Conservation (phyloP, 2,113 vertebrate species). For the Cygnus buccinator region DNA sequence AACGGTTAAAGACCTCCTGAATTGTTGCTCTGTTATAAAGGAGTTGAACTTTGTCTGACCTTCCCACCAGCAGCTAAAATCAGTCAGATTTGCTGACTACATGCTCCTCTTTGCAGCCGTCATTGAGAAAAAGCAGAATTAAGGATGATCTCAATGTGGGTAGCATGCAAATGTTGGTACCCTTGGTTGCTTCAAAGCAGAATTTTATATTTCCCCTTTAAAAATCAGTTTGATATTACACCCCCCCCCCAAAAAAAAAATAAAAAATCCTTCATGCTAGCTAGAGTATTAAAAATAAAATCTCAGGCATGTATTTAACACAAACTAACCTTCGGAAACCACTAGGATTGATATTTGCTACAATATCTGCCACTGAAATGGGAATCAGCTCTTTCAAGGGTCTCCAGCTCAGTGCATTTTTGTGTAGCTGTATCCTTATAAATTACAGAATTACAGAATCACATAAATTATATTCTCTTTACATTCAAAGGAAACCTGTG, state of each 20-base stretch:
- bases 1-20: not conserved
- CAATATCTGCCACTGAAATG: not conserved
- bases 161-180: not conserved
- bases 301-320: not conserved
- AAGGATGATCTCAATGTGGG: not conserved
- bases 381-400: not conserved
- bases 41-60: conserved; percentile 62
- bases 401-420: not conserved
- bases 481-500: not conserved
- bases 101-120: not conserved
- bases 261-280: not conserved
- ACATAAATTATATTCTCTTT: not conserved
- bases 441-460: not conserved
- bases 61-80: conserved; percentile 19
- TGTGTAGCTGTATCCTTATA: not conserved
- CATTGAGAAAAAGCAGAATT: conserved; percentile 42
- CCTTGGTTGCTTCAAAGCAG: not conserved
- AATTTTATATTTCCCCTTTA: not conserved
- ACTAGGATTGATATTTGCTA: not conserved
- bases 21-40: not conserved
- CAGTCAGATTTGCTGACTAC: conserved; percentile 13
- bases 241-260: not conserved
- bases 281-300: not conserved
- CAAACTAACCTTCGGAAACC: not conserved
- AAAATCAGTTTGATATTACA: not conserved